These are phyloP conservation scores for Coryphaenoides rupestris DNA, from an alignment of 2,113 vertebrate species.

Conservation along the genomic window DNA sequence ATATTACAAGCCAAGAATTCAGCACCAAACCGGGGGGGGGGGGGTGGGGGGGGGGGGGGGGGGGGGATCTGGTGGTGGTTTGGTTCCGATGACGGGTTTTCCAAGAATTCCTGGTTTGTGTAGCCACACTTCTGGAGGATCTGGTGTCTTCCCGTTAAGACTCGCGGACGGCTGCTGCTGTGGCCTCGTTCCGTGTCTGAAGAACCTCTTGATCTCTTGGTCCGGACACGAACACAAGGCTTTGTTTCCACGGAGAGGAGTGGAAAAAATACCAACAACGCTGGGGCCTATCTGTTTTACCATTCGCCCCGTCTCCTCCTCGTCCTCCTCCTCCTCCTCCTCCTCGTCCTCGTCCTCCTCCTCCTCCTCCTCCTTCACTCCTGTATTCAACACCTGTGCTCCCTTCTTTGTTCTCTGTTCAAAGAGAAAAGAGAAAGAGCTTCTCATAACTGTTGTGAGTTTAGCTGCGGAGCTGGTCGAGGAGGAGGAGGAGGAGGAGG, in stretches of 20 bases:
- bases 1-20: constrained; percentile 33
- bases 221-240: constrained; percentile 34
- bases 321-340: constrained; percentile 4
- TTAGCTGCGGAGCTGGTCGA: constrained; percentile 14
- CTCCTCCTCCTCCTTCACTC: constrained; percentile 12
- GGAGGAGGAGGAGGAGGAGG: constrained; percentile 22
- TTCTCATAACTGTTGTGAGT: constrained; percentile 24
- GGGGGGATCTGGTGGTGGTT: no score
- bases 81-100: no score
- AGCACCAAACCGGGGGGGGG: constrained; percentile 7
- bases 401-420: constrained; percentile 33
- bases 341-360: constrained; percentile 21
- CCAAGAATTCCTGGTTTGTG: constrained; percentile 19
- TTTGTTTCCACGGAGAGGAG: not conserved
- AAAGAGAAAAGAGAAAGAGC: constrained; percentile 36
- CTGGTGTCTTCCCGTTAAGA: not conserved
- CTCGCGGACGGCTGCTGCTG: no score
- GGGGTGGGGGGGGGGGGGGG: constrained; percentile 5
- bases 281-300: constrained; percentile 23
- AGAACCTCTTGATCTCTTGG: constrained; percentile 4
- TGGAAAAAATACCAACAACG: not conserved
- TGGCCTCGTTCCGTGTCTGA: not conserved
- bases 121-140: constrained; percentile 28
- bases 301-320: constrained; percentile 30
- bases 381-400: constrained; percentile 4